Evolutionary conservation across 1,140 invertebrate species (phyloP).

Genomic region (Zaprionus nigranus): DNA sequence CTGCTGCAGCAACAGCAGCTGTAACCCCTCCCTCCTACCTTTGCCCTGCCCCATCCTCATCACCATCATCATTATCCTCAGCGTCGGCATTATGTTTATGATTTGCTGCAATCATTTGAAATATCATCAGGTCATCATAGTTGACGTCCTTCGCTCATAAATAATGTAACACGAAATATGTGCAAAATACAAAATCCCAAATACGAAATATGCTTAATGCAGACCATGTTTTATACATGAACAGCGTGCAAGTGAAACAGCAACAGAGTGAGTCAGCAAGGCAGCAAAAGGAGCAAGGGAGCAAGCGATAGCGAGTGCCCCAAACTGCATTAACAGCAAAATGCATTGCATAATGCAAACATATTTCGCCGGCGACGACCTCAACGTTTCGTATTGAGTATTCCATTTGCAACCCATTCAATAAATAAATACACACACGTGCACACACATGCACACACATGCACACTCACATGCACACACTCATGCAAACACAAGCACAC

Average conservation of each 20-base stretch:
- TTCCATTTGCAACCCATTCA: conserved; percentile 29
- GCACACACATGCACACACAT: neutral
- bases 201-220: conserved; percentile 54
- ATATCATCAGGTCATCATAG: conserved; percentile 46
- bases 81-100: conserved; percentile 32
- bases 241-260: neutral
- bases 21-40: neutral
- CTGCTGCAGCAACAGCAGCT: conserved; percentile 17
- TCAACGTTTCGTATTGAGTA: conserved; percentile 31
- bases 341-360: conserved; percentile 53
- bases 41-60: too few species aligned
- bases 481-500: neutral
- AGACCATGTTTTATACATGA: conserved; percentile 52
- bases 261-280: neutral
- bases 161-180: conserved; percentile 45
- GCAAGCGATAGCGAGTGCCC: neutral
- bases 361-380: conserved; percentile 27
- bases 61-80: conserved; percentile 17
- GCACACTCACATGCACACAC: neutral
- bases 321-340: conserved; percentile 48
- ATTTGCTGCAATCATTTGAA: conserved; percentile 51
- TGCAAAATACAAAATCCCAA: conserved; percentile 47
- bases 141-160: conserved; percentile 49
- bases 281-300: neutral
- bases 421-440: conserved; percentile 19